A percentile compares a stretch with the other conserved stretches of the same genome.
Conservation (phyloP, 2,888 invertebrate species). For the Drosophila paucipuncta region DNA sequence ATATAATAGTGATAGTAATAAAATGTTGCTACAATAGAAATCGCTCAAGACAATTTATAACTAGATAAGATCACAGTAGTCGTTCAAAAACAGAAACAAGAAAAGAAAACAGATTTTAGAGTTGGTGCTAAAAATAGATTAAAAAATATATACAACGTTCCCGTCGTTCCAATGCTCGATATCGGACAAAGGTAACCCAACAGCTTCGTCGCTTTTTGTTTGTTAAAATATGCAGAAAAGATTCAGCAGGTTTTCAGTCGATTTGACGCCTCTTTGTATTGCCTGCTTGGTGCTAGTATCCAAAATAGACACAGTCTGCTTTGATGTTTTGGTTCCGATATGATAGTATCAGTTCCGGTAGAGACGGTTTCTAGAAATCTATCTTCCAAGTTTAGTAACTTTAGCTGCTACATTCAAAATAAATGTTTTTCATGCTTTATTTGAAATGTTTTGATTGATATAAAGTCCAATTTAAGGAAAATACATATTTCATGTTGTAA, state of each 20-base stretch:
- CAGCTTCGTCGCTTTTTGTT: background rate
- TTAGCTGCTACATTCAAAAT: background rate
- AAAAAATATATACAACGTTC: background rate
- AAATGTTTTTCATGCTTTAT: background rate
- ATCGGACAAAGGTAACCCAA: too few species aligned
- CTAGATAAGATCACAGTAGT: background rate
- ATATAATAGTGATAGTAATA: conserved; percentile 31
- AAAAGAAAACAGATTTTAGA: background rate
- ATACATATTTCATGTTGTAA: background rate
- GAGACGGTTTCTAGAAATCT: background rate
- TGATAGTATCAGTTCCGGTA: too few species aligned
- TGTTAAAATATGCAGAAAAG: background rate
- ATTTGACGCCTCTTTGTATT: background rate
- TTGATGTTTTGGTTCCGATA: background rate
- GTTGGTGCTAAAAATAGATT: background rate
- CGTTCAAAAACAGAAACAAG: background rate
- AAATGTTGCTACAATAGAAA: conserved; percentile 34
- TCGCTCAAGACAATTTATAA: conserved; percentile 34
- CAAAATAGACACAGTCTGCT: background rate
- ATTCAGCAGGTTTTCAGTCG: background rate
- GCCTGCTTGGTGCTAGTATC: background rate
- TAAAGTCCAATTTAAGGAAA: background rate
- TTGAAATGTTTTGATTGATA: background rate
- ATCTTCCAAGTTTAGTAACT: background rate
- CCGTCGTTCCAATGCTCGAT: background rate